Evolutionary conservation across 2,113 vertebrate species (phyloP).

Genomic region (Oreochromis tanganicae): DNA sequence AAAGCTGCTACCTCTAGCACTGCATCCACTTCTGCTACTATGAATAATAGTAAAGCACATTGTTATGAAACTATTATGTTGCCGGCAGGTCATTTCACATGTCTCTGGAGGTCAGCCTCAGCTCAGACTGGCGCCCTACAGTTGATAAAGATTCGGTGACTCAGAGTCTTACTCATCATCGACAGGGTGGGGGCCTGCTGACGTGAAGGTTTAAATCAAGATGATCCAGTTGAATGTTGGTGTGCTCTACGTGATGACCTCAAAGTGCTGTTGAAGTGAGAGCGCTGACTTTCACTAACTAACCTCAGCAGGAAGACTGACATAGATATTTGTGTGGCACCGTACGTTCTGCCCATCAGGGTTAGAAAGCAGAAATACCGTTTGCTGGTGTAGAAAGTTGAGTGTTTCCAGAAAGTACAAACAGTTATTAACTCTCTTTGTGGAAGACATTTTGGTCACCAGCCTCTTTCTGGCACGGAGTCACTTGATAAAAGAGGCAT

Average conservation of each 20-base stretch:
- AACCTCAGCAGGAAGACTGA: neutral
- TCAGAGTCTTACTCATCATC: slow-evolving; percentile 44
- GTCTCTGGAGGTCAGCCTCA: slow-evolving; percentile 30
- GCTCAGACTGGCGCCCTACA: slow-evolving; percentile 19
- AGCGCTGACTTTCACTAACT: neutral
- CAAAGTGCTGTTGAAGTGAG: neutral
- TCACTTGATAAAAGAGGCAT: slow-evolving; percentile 53
- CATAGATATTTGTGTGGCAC: neutral
- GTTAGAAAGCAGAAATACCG: neutral
- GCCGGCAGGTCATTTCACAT: slow-evolving; percentile 14
- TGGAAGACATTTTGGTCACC: slow-evolving; percentile 16
- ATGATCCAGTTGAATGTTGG: neutral
- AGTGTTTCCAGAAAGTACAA: neutral
- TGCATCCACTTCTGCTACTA: neutral
- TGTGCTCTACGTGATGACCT: neutral
- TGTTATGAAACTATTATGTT: neutral
- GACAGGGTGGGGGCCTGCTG: slow-evolving; percentile 31
- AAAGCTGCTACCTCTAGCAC: neutral
- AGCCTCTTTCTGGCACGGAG: neutral
- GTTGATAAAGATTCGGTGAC: slow-evolving; percentile 34
- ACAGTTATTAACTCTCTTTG: slow-evolving; percentile 34
- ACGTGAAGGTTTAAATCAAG: neutral
- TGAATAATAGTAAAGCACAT: neutral
- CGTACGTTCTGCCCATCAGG: neutral
- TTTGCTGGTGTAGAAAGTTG: neutral